Evolutionary conservation across 2,797 vertebrate species (phyloP).

Genomic region (Bryconaethiops microstoma): DNA sequence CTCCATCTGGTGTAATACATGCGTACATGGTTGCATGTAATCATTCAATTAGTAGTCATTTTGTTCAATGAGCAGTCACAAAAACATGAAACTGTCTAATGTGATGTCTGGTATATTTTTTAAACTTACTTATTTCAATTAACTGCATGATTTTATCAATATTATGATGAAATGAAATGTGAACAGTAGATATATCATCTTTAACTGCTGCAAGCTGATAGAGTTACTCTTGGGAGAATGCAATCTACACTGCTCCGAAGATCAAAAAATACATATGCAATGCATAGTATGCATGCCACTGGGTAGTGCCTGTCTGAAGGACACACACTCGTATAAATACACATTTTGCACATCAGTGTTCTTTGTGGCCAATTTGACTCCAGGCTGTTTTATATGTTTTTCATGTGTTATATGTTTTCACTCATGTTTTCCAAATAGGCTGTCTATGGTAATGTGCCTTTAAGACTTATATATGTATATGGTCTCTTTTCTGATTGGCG

Average conservation of each 20-base stretch:
- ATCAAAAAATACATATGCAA: background rate
- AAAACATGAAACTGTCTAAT: background rate
- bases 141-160: background rate
- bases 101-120: background rate
- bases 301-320: no score
- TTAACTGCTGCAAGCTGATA: background rate
- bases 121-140: background rate
- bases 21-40: background rate
- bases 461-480: no score
- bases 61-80: slow-evolving; percentile 3
- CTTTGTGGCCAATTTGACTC: no score
- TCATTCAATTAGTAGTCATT: background rate
- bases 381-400: no score
- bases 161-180: background rate
- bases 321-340: no score
- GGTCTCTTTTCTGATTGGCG: no score
- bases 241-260: background rate
- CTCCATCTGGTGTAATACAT: background rate
- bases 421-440: no score
- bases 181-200: background rate
- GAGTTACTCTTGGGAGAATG: background rate
- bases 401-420: no score
- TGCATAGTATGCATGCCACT: background rate
- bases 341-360: no score
- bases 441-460: no score